These are phyloP conservation scores for Gymnoscopelus microlampas DNA, from an alignment of 2,797 vertebrate genomes.

Conservation along the genomic window DNA sequence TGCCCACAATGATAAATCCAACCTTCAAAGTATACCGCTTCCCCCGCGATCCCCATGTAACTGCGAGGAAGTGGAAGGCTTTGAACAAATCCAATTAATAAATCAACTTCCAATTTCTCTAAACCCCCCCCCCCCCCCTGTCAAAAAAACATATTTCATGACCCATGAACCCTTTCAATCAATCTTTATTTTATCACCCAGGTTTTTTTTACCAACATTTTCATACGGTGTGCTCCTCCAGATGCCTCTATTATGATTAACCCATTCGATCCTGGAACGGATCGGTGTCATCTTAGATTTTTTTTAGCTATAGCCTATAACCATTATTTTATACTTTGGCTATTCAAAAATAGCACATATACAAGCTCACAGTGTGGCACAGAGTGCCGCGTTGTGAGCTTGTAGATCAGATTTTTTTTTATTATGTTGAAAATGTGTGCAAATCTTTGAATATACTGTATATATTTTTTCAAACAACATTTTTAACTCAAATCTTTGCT, in stretches of 20 bases:
- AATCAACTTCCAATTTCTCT: constrained; percentile 26
- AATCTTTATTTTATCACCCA: constrained; percentile 52
- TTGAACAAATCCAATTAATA: constrained; percentile 38
- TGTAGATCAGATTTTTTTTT: too few relatives aligned
- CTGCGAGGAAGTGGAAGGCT: constrained; percentile 25
- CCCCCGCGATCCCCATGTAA: constrained; percentile 38
- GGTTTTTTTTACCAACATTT: constrained; percentile 31
- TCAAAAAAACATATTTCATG: constrained; percentile 33
- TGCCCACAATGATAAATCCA: constrained; percentile 74
- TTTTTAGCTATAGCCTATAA: too few relatives aligned
- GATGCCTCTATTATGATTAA: constrained; percentile 55
- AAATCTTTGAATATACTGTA: too few relatives aligned
- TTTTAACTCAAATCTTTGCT: too few relatives aligned
- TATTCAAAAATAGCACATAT: too few relatives aligned
- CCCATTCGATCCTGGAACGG: too few relatives aligned
- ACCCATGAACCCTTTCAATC: constrained; percentile 26
- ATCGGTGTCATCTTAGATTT: too few relatives aligned
- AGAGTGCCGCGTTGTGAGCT: too few relatives aligned
- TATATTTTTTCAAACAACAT: too few relatives aligned
- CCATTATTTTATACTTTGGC: too few relatives aligned
- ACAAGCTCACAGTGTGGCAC: too few relatives aligned
- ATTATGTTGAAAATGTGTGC: too few relatives aligned
- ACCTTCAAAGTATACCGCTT: constrained; percentile 53
- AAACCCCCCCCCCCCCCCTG: constrained; percentile 11
- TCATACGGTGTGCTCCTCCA: constrained; percentile 9